These are phyloP conservation scores for Malacoraja senta DNA, from an alignment of 2,797 vertebrate genomes.

Conservation along the genomic window DNA sequence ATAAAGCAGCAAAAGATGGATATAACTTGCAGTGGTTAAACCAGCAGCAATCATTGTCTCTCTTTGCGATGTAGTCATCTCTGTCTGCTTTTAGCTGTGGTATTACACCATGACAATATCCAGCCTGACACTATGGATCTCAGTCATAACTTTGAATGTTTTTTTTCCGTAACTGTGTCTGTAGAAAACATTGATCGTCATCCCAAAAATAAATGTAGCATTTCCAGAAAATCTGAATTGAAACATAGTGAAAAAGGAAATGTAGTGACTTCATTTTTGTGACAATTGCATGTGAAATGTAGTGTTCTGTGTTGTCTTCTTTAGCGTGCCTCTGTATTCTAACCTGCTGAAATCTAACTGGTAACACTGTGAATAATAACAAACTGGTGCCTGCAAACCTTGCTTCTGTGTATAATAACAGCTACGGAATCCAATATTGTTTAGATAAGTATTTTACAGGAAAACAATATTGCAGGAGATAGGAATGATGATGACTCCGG, in stretches of 20 bases:
- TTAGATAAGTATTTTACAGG: not conserved
- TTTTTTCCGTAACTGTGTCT: slow-evolving; percentile 3
- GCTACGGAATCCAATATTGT: slow-evolving; percentile 36
- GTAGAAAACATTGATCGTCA: not conserved
- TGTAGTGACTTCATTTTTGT: slow-evolving; percentile 17
- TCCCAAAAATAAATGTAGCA: slow-evolving; percentile 2
- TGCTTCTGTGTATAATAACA: slow-evolving; percentile 35
- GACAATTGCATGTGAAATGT: slow-evolving; percentile 25
- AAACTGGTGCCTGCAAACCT: slow-evolving; percentile 36
- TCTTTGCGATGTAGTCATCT: not conserved
- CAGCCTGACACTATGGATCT: not conserved
- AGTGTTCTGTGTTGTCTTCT: slow-evolving; percentile 13
- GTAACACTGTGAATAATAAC: slow-evolving; percentile 35
- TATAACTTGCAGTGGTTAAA: not conserved
- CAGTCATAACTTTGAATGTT: not conserved
- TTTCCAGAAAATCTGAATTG: not conserved
- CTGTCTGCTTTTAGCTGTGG: not conserved
- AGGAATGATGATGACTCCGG: not conserved
- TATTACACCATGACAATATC: not conserved
- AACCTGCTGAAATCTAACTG: slow-evolving; percentile 31
- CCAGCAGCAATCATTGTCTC: slow-evolving; percentile 2
- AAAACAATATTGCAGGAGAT: slow-evolving; percentile 33
- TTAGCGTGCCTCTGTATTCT: slow-evolving; percentile 4
- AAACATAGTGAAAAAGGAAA: not conserved
- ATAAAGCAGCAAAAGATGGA: not conserved